Conservation (phyloP, 2,888 invertebrate genomes). For the Eristalis tenax region DNA sequence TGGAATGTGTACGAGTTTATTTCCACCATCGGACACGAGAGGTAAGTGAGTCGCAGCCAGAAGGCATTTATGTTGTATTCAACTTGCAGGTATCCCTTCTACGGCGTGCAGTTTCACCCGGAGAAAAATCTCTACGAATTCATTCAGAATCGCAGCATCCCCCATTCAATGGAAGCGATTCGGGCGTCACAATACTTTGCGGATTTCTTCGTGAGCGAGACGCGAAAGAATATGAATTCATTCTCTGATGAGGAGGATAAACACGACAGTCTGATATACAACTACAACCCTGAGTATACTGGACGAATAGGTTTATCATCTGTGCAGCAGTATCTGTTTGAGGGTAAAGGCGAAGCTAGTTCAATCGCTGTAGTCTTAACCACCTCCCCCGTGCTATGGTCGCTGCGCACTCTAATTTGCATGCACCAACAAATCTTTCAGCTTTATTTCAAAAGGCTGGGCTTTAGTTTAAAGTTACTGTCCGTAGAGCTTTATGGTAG, state of each 20-base stretch:
- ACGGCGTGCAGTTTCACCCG: conserved; percentile 95
- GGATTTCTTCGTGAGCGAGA: conserved; percentile 91
- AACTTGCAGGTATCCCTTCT: conserved; percentile 87
- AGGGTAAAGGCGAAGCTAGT: conserved; percentile 74
- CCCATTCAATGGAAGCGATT: conserved; percentile 86
- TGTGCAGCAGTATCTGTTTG: conserved; percentile 88
- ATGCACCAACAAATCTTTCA: neutral
- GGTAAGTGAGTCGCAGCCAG: conserved; percentile 77
- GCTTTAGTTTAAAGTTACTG: neutral
- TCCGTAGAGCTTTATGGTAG: neutral
- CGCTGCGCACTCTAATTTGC: neutral
- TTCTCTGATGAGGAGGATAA: conserved; percentile 83
- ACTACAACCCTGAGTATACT: conserved; percentile 86
- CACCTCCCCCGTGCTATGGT: neutral
- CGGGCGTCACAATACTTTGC: conserved; percentile 89
- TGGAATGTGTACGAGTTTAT: conserved; percentile 86
- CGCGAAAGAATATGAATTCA: conserved; percentile 85
- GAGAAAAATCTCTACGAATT: conserved; percentile 94
- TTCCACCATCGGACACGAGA: conserved; percentile 88
- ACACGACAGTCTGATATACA: conserved; percentile 86
- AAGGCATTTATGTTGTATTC: neutral
- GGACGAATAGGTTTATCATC: conserved; percentile 84
- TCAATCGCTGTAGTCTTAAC: neutral
- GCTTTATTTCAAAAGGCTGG: neutral
- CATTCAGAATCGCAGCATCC: conserved; percentile 83